Base-by-base conservation (phyloP, 2,797 vertebrate genomes). In the Neoniphon sammara region DNA sequence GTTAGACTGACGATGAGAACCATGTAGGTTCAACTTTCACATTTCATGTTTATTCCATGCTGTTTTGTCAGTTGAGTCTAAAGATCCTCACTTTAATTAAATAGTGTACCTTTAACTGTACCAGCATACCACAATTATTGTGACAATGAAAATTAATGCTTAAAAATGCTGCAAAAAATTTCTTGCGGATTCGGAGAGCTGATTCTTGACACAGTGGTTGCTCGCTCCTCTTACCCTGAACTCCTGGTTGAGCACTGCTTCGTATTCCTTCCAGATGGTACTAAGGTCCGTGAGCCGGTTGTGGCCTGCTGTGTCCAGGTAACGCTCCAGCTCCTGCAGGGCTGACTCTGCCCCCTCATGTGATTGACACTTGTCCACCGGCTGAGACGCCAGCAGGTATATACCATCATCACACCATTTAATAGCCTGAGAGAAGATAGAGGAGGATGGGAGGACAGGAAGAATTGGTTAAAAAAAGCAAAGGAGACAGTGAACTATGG, bases 301-400 rank as follows among this genome's bases (percentile, higher is more conserved):
- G 75, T 94, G 93, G 3, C 89, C 88, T 0, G 94, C 93, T 0
- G 93, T 94, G 14, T 97, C 97, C 88, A 99, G 81, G 88, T 97
- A 98, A 65, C 91, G 94, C 93, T 99, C 97, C 0, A 99, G 95
- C 85, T 99, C 98, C 85, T 96, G 96, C 67, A 99, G 92, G 0
- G 98, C 98, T 0, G 96, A 91, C 93, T 99, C 96, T 0, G 98
- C 98, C 5, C 98, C 98, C 42, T 99, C 98, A 20, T 99, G 97
- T 23, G 97, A 97, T 73, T 99, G 97, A 91, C 97, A 99, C 85
- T 97, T 98, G 92, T 99, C 98, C 65, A 99, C 97, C 0, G 96
- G 96, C 82, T 99, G 98, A 0, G 95, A 98, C 1, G 98, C 98
- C 89, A 99, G 93, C 85, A 99, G 91, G 89, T 96, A 99, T 78